A percentile compares a stretch with the other conserved stretches of the same genome.
These are phyloP conservation scores for Notoglanidium macrostoma DNA, from an alignment of 2,797 vertebrate genomes.

Conservation along the genomic window DNA sequence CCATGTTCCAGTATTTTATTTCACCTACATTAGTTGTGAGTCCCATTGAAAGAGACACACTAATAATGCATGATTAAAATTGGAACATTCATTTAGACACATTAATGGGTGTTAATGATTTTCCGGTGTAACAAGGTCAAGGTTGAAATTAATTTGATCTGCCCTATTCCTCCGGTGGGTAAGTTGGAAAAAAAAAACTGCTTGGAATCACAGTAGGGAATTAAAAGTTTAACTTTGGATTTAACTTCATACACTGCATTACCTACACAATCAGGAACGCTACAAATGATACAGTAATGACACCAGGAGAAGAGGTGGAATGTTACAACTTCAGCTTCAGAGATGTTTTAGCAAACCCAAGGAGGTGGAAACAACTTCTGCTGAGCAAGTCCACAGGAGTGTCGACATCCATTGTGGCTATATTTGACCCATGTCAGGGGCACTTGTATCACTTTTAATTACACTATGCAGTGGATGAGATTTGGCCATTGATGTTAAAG, in stretches of 20 bases:
- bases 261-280: not conserved
- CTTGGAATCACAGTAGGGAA: not conserved
- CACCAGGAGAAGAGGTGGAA: not conserved
- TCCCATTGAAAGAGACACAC: conserved; percentile 50
- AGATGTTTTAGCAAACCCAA: not conserved
- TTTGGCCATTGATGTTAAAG: no score
- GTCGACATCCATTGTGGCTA: not conserved
- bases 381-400: not conserved
- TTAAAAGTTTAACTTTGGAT: conserved; percentile 20
- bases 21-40: conserved; percentile 37
- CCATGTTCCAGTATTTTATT: conserved; percentile 28
- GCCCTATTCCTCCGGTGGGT: conserved; percentile 8
- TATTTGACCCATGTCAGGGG: not conserved
- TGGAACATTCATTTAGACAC: conserved; percentile 52
- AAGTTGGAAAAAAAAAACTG: conserved; percentile 10
- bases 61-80: conserved; percentile 53
- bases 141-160: conserved; percentile 57
- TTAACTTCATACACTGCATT: not conserved
- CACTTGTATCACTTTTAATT: not conserved
- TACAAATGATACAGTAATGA: not conserved
- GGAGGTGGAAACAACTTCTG: not conserved
- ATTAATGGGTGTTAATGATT: conserved; percentile 55
- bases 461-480: not conserved
- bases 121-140: conserved; percentile 52
- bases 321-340: not conserved